These are phyloP conservation scores for Lophius americanus DNA, from an alignment of 2,797 vertebrate species.

Conservation along the genomic window DNA sequence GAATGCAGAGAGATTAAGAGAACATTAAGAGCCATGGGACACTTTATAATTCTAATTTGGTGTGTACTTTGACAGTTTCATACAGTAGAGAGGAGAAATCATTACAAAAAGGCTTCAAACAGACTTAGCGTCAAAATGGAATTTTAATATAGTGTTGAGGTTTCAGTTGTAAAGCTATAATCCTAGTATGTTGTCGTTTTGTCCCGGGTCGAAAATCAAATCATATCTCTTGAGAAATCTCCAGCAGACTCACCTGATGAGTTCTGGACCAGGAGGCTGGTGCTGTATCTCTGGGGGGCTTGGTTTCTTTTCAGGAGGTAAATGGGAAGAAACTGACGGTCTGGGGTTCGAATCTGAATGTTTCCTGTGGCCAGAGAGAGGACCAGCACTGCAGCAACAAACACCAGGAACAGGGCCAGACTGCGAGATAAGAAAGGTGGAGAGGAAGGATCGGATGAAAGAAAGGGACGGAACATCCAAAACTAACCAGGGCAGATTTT, in stretches of 20 bases:
- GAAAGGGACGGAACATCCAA: not conserved
- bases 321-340: conserved; percentile 82
- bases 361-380: conserved; percentile 76
- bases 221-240: not conserved
- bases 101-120: not conserved
- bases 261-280: conserved; percentile 88
- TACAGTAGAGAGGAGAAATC: too few species aligned
- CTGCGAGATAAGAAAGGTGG: conserved; percentile 59
- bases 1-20: not conserved
- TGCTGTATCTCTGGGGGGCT: conserved; percentile 69
- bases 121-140: not conserved
- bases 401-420: conserved; percentile 82
- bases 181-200: not conserved
- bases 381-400: conserved; percentile 79
- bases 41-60: not conserved
- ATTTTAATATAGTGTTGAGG: not conserved
- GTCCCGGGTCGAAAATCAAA: not conserved
- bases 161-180: not conserved
- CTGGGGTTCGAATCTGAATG: conserved; percentile 70
- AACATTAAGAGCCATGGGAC: not conserved
- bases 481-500: not conserved
- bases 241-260: conserved; percentile 81
- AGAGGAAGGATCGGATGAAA: not conserved
- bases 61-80: conserved; percentile 6
- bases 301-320: conserved; percentile 82